phyloP scores from a whole-genome alignment of 2,888 invertebrate species.

The Cactoblastis cactorum region DNA sequence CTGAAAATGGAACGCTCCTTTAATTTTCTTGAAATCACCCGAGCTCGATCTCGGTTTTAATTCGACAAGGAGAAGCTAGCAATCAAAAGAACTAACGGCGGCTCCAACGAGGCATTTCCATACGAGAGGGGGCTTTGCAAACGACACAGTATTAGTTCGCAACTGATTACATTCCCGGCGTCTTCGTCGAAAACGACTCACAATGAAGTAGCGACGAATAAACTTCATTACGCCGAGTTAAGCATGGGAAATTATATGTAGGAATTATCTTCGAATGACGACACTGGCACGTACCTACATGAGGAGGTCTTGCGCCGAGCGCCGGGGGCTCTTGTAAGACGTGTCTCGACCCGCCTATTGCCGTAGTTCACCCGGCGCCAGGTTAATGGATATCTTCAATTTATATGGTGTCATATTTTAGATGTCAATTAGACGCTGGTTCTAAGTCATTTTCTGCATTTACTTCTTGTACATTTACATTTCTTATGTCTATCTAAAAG shows the following conservation, averaged over 20 bases:
- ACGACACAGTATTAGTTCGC: conserved; percentile 74
- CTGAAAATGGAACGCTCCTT: conserved; percentile 68
- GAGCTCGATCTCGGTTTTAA: conserved; percentile 69
- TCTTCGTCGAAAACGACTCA: conserved; percentile 65
- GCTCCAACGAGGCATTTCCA: conserved; percentile 73
- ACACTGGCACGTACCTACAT: conserved; percentile 57
- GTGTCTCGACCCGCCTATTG: conserved; percentile 33
- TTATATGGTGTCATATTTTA: conserved; percentile 33
- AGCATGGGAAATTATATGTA: conserved; percentile 76
- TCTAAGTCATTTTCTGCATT: neutral
- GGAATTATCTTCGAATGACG: conserved; percentile 72
- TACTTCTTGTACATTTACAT: too few species aligned
- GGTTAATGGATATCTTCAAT: conserved; percentile 62
- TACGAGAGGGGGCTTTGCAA: conserved; percentile 68
- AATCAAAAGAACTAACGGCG: conserved; percentile 76
- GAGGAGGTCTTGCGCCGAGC: conserved; percentile 61
- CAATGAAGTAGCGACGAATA: conserved; percentile 76
- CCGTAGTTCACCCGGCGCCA: conserved; percentile 13
- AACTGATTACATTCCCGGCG: conserved; percentile 76
- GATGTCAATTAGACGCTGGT: conserved; percentile 37
- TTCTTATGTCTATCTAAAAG: too few species aligned
- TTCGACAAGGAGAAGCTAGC: conserved; percentile 69
- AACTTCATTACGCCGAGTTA: conserved; percentile 76
- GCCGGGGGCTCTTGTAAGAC: conserved; percentile 56
- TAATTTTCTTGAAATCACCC: conserved; percentile 70